Evolutionary conservation across 2,888 invertebrate species (phyloP), one percentile per base, ranked within the genome.

Genomic region (Mycogona germanica): DNA sequence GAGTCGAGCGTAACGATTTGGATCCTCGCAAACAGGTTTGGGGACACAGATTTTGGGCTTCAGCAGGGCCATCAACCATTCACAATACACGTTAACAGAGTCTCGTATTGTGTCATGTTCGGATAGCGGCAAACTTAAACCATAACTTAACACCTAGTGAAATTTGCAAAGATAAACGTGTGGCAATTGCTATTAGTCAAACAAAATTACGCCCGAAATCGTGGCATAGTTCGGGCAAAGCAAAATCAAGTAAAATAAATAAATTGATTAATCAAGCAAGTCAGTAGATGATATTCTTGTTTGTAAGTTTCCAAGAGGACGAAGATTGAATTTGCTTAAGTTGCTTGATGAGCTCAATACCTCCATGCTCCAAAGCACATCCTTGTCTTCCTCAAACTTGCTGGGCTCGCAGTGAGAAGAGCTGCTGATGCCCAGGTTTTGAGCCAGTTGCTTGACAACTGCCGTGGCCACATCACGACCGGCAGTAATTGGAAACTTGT

Each of bases 31-130:
- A 12, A 96, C 82, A 0, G 95, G 92, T 61, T 80, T 78, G 0
- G 96, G 96, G 19, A 95, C 85, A 62, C 88, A 85, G 51, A 87
- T 79, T 65, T 88, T 86, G 1, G 89, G 87, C 26, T 79, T 78
- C 60, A 87, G 79, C 58, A 96, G 73, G 2, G 93, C 87, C 0
- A 87, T 84, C 60, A 97, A 73, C 96, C 96, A 97, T 66, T 96
- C 92, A 69, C 93, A 95, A 67, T 96, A 96, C 32, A 96, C 85
- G 67, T 88, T 88, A 40, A 95, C 95, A 69, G 95, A 96, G 70
- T 95, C 93, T 60, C 92, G 83, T 50, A 96, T 84, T 0, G 92
- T 88, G 63, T 93, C 93, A 68, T 93, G 91, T 70, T 96, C 95
- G 32, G 81, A 77, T 45, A 96, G 72, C 0, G 93, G 92, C 42